Conservation (phyloP, 2,113 vertebrate genomes). For the Oreotragus oreotragus region DNA sequence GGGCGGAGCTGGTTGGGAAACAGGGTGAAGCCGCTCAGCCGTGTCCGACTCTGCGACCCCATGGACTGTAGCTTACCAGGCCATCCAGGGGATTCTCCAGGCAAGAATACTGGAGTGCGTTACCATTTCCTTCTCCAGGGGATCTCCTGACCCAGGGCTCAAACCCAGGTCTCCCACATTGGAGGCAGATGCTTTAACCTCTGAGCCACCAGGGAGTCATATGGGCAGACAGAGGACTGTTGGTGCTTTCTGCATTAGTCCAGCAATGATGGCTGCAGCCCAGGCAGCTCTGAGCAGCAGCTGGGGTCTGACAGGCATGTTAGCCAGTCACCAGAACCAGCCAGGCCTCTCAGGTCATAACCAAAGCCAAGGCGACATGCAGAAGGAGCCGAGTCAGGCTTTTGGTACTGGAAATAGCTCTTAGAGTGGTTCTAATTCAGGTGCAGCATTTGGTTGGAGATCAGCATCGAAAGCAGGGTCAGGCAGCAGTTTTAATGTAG, state of each 20-base stretch:
- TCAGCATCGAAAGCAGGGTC: slow-evolving; percentile 89
- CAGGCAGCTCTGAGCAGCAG: slow-evolving; percentile 96
- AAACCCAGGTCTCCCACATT: no score
- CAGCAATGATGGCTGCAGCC: slow-evolving; percentile 97
- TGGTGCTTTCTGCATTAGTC: slow-evolving; percentile 94
- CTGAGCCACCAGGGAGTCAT: slow-evolving; percentile 76
- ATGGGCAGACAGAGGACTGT: slow-evolving; percentile 93
- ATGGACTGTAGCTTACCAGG: no score
- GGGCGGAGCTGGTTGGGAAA: slow-evolving; percentile 89
- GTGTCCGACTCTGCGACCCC: no score
- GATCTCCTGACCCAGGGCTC: no score
- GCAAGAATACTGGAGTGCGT: no score
- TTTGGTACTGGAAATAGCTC: slow-evolving; percentile 92
- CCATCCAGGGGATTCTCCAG: no score
- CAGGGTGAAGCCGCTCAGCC: background rate
- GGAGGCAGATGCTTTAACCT: no score
- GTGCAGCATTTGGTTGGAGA: slow-evolving; percentile 90
- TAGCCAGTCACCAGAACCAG: slow-evolving; percentile 96
- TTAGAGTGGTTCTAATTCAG: slow-evolving; percentile 90
- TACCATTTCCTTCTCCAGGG: no score
- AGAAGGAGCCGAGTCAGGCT: slow-evolving; percentile 90
- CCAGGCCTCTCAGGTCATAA: slow-evolving; percentile 87
- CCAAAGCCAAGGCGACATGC: slow-evolving; percentile 89
- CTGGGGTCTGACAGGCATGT: slow-evolving; percentile 99
- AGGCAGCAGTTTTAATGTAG: slow-evolving; percentile 90